Base-by-base conservation (phyloP, 2,113 vertebrate genomes). In the Lasiurus borealis region DNA sequence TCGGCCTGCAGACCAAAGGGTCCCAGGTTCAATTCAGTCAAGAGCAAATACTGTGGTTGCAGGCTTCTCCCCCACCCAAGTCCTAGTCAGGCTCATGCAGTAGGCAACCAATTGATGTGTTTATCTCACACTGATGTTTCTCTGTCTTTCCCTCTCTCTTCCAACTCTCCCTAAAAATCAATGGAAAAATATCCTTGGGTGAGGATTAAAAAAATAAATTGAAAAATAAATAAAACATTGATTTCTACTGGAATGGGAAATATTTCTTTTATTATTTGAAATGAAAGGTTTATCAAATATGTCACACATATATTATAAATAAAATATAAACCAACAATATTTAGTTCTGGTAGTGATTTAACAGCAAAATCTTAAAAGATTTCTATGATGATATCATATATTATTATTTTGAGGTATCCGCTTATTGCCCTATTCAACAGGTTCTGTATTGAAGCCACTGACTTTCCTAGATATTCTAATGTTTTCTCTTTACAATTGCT, bases 201-300 rank as follows among this genome's bases (percentile, higher is more conserved):
- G 59, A 27, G 23, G 25, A 25, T 25, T 62, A 62, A 62, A 64
- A 64, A 64, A 14, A 31, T 31, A 13, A 29, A 64, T 64, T 64
- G 10, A 5, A 64, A 29, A 31, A 31, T 14, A 31, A 64, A 64
- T 13, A 88, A 94, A 83, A 84, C 18, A 54, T 78, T 80, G 66
- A 89, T 86, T 23, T n/a, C 14, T 90, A 6, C 16, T 75, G 4
- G 48, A 90, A 48, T 85, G 62, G 25, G n/a, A 69, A 91, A 52
- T 73, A 66, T 57, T 71, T 69, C 15, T 85, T 72, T 91, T 85
- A 68, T 59, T 62, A 77, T 77, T 46, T 77, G 34, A 91, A 91
- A 62, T 83, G 59, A 71, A 91, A 62, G 34, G 76, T 62, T 87
- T 86, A 71, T 71, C 6, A 87, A 64, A 73, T 71, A 88, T 62